Conservation (phyloP, 1,140 invertebrate genomes). For the Meloidogyne chitwoodi region DNA sequence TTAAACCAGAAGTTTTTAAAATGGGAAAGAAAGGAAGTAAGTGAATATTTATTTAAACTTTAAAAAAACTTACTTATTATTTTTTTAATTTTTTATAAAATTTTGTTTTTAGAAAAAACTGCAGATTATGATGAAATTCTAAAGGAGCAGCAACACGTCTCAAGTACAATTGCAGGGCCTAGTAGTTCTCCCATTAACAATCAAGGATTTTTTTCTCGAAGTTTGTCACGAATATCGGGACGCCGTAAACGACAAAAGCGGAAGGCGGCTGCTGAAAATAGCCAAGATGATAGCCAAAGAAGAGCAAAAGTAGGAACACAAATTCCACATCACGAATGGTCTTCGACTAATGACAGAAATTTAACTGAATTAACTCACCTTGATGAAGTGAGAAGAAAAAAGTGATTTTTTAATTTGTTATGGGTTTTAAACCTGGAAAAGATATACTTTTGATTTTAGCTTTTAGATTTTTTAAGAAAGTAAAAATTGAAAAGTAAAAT, state of each 20-base stretch:
- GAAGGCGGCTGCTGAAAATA: background rate
- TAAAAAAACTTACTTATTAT: no score
- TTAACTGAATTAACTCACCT: background rate
- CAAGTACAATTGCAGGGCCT: background rate
- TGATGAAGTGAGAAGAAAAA: background rate
- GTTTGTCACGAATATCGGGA: conserved; percentile 12
- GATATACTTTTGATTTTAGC: no score
- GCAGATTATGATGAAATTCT: background rate
- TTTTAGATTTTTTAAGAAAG: no score
- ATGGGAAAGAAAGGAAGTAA: background rate
- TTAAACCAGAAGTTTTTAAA: background rate
- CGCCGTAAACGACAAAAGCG: background rate
- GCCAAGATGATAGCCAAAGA: background rate
- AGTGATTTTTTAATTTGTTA: background rate
- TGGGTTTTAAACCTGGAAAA: background rate
- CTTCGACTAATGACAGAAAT: background rate
- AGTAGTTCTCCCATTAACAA: background rate
- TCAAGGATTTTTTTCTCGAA: background rate
- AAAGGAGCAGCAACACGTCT: background rate
- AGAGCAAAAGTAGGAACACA: background rate
- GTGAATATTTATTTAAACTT: no score
- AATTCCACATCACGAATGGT: background rate
- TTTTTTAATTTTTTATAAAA: background rate
- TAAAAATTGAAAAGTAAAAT: no score
- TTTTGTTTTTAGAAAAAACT: background rate